phyloP scores from a whole-genome alignment of 2,113 vertebrate species.

The Illadopsis cleaveri region DNA sequence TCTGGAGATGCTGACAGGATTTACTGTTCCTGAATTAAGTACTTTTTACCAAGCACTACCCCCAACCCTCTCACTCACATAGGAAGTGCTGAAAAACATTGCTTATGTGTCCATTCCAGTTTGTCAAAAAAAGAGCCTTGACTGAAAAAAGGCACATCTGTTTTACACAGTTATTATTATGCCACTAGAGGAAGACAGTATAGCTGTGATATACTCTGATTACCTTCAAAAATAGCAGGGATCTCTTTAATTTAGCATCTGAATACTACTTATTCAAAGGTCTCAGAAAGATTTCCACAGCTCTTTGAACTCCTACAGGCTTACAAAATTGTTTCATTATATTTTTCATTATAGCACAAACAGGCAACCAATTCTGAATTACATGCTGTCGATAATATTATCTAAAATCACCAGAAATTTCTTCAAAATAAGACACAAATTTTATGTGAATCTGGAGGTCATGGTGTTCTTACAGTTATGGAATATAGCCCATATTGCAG shows the following conservation, averaged over 20 bases:
- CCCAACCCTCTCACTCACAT: not conserved
- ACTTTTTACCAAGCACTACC: not conserved
- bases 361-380: not conserved
- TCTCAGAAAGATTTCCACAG: not conserved
- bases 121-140: not conserved
- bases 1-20: not conserved
- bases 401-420: not conserved
- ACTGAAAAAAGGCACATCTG: not conserved
- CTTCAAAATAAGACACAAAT: not conserved
- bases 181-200: not conserved
- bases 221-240: not conserved
- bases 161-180: not conserved
- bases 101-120: not conserved
- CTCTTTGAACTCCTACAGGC: not conserved
- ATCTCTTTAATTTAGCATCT: not conserved
- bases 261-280: not conserved
- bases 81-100: not conserved
- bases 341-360: not conserved
- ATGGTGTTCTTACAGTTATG: not conserved
- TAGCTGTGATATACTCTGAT: not conserved
- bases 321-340: not conserved
- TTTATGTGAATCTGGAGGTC: not conserved
- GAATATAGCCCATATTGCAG: not conserved
- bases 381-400: not conserved
- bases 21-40: not conserved